Conservation (phyloP, 2,113 vertebrate genomes). For the Laticauda laticaudata region DNA sequence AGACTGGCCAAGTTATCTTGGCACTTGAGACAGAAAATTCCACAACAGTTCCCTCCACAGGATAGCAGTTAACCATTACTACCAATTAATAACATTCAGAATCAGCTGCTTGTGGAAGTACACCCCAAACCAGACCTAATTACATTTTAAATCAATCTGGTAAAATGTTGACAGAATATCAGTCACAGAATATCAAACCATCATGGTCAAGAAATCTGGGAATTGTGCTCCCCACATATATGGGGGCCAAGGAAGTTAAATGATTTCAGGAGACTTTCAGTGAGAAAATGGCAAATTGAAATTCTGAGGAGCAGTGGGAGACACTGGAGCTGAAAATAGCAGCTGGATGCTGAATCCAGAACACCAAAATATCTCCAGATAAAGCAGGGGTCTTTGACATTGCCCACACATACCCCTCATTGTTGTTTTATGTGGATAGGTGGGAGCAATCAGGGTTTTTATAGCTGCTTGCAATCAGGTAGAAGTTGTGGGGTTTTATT, state of each 20-base stretch:
- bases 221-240: neutral
- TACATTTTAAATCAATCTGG: neutral
- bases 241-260: neutral
- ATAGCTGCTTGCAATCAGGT: neutral
- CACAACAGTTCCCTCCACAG: neutral
- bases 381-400: neutral
- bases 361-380: neutral
- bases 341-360: neutral
- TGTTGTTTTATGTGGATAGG: neutral
- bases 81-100: neutral
- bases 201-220: neutral
- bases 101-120: neutral
- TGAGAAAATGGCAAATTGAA: neutral
- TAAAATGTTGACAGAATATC: neutral
- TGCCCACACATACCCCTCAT: neutral
- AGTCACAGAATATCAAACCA: neutral
- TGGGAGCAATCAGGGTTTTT: neutral
- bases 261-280: neutral
- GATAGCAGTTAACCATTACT: neutral
- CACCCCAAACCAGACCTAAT: neutral
- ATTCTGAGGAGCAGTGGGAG: neutral
- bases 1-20: neutral
- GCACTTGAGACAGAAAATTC: neutral
- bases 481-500: neutral
- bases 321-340: neutral